Conservation (phyloP, 1,140 invertebrate species). For the Sycophaga agraensis region DNA sequence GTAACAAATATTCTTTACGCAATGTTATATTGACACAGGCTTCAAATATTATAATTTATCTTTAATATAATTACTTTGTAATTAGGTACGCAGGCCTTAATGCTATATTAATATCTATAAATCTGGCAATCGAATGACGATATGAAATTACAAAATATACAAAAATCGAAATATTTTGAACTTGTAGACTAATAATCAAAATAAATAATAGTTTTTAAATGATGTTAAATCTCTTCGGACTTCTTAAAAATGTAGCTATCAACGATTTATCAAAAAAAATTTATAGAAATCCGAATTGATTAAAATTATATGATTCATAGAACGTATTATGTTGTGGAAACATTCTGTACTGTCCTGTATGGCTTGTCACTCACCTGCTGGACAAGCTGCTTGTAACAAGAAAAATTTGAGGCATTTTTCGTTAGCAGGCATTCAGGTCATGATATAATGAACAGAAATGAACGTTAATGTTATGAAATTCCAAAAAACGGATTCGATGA, state of each 20-base stretch:
- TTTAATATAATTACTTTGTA: not conserved
- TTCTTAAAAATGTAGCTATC: not conserved
- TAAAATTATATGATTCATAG: slow-evolving; percentile 7
- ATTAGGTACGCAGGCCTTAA: slow-evolving; percentile 20
- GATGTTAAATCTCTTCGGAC: not conserved
- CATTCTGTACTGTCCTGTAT: slow-evolving; percentile 20
- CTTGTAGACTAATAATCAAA: slow-evolving; percentile 15
- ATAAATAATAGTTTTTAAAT: slow-evolving; percentile 14
- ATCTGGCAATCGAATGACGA: slow-evolving; percentile 13
- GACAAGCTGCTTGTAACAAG: slow-evolving; percentile 58
- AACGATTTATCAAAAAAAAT: not conserved
- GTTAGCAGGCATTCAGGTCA: slow-evolving; percentile 14
- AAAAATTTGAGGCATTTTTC: slow-evolving; percentile 36
- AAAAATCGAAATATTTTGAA: slow-evolving; percentile 20
- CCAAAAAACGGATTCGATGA: not conserved
- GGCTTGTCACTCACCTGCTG: slow-evolving; percentile 49
- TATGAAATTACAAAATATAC: slow-evolving; percentile 28
- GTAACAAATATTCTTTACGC: slow-evolving; percentile 18
- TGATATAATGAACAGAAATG: not conserved
- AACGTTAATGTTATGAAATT: slow-evolving; percentile 1
- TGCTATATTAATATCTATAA: slow-evolving; percentile 13
- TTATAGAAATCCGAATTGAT: slow-evolving; percentile 7
- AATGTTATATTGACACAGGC: slow-evolving; percentile 3
- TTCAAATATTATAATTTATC: not conserved
- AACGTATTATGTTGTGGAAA: slow-evolving; percentile 12